Evolutionary conservation across 2,113 vertebrate genomes (phyloP), one percentile per base, ranked within the genome.

Genomic region (Turdus rufiventris): DNA sequence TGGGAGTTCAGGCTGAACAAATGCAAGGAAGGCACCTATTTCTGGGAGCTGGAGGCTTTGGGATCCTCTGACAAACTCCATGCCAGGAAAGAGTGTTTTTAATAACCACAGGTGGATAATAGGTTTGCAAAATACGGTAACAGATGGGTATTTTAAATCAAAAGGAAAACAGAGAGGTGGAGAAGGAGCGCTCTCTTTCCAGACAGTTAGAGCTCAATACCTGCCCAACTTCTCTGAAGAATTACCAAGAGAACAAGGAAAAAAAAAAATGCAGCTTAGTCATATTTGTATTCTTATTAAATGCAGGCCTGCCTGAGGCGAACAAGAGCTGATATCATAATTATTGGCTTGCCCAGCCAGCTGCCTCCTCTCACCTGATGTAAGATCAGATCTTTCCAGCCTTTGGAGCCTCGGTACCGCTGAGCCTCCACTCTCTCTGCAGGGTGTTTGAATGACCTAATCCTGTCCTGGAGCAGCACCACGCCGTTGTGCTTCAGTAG

Each of bases 331-430:
- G 98, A 98, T 98, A 98, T 98, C 97, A 98, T 98, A 98, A 98
- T 98, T 98, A 98, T 97, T 98, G 98, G 97, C 98, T 98, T 97
- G 97, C 97, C 96, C 94, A 97, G 88, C 97, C 97, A 97, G 97
- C 98, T 98, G 98, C 97, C 97, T 98, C 97, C 98, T 97, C 97
- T 98, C 97, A 97, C 97, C 97, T 98, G 98, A 98, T 98, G 98
- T 97, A 97, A 98, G 98, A 96, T 96, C 95, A 94, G 96, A 94
- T 95, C 96, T 93, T 60, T 91, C 75, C 94, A 95, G 92, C 93
- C 91, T 93, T 62, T 75, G 94, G 94, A 96, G 97, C 88, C 97
- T 94, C 96, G 48, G 75, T 83, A 91, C 74, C 63, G 66, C 91
- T 86, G 88, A 96, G 95, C 93, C 93, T 96, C 97, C 96, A 20